Base-by-base conservation (phyloP, 1,140 invertebrate species). In the Carcinoscorpius rotundicauda region DNA sequence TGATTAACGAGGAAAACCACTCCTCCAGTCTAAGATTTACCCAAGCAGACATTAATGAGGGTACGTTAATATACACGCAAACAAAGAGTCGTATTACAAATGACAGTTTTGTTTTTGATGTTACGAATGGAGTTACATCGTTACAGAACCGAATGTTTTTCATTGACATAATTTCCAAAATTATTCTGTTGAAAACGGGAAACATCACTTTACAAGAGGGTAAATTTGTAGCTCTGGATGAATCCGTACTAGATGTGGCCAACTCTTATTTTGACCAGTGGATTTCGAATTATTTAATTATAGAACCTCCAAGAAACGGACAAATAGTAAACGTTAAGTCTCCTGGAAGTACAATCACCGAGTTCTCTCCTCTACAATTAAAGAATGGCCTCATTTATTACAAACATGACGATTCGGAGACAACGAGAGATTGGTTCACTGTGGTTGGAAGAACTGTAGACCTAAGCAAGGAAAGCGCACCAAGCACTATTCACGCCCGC, bases 341-440 rank as follows among this genome's bases (percentile, higher is more conserved):
- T 51, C 51, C 60, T 3, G 52, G 62, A 29, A 61, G 61, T 3
- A 68, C 52, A 63, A 5, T 67, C 8, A 49, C 61, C 8, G 51
- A 61, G 4, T 71, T 69, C 53, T 61, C 66, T 6, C 51, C 66
- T 0, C 48, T 53, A 3, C 65, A 71, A n/a, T 11, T 73, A 1
- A 61, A 62, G 49, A 62, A 10, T 10, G 68, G 71, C n/a, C 56
- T 60, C 4, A 67, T 73, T n/a, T 52, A 61, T 10, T 73, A 73
- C 63, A 59, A 63, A 48, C 91, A 98, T 75, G 89, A 95, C 78
- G 91, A 89, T 5, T 88, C 87, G 61, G 94, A 98, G 77, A 87
- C 85, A 61, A 74, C 82, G 0, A 75, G 78, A 1, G 94, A 98
- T 78, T 78, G 79, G 10, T 84, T 96, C 51, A 84, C 81, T 10